These are phyloP conservation scores for Raja brachyura DNA, from an alignment of 2,113 vertebrate genomes.

Conservation along the genomic window DNA sequence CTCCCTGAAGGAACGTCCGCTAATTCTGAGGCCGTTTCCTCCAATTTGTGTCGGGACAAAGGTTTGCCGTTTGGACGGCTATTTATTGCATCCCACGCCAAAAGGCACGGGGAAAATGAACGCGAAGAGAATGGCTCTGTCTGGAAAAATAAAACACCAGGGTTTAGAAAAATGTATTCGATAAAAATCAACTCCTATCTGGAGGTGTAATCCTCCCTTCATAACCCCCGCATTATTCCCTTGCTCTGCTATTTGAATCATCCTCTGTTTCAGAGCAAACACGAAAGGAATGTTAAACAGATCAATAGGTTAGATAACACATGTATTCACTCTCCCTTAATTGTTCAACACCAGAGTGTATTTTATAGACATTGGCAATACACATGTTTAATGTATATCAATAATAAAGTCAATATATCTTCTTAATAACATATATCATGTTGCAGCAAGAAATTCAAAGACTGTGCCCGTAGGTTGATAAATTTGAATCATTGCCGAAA, in stretches of 20 bases:
- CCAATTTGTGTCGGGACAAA: no score
- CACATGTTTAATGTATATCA: conserved; percentile 23
- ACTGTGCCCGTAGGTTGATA: not conserved
- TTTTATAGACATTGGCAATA: conserved; percentile 7
- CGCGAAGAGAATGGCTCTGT: not conserved
- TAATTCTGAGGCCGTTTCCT: no score
- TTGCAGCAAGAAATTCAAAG: not conserved
- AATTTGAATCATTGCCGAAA: not conserved
- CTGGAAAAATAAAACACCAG: no score
- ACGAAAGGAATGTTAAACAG: not conserved
- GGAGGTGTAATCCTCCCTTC: not conserved
- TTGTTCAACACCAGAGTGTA: not conserved
- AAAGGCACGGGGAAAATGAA: not conserved
- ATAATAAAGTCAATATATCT: not conserved
- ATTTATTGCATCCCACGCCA: not conserved
- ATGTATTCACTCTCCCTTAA: not conserved
- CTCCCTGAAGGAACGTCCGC: no score
- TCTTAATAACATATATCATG: conserved; percentile 6
- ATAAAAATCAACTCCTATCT: not conserved
- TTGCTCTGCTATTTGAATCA: not conserved
- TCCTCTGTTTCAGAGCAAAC: not conserved
- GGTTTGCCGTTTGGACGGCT: no score
- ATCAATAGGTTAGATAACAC: not conserved
- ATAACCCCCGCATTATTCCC: not conserved
- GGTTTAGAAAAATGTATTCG: not conserved